Evolutionary conservation across 2,888 invertebrate species (phyloP).

Genomic region (Hydroisotoma schaefferi): DNA sequence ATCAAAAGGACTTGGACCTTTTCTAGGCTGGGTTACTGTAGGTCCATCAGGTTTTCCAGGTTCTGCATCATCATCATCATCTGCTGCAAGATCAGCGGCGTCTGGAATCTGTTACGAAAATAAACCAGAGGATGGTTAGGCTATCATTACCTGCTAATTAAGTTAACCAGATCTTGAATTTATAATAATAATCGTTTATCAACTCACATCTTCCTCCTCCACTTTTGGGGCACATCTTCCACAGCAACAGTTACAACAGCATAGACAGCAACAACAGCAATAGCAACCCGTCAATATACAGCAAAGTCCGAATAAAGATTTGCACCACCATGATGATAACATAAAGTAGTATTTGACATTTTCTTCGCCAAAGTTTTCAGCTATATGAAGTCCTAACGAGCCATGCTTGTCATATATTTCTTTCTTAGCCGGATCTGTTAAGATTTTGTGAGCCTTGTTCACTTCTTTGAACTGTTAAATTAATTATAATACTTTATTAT

Average conservation of each 20-base stretch:
- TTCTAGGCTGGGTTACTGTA: conserved; percentile 18
- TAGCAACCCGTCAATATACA: conserved; percentile 32
- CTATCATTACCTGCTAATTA: too few relatives aligned
- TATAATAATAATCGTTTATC: not conserved
- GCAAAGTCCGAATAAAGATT: conserved; percentile 29
- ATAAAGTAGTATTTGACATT: conserved; percentile 38
- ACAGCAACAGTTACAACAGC: conserved; percentile 36
- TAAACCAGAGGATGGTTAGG: not conserved
- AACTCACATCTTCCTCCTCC: conserved; percentile 33
- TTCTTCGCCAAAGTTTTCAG: conserved; percentile 35
- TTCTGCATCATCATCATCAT: conserved; percentile 17
- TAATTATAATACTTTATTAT: not conserved
- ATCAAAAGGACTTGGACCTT: not conserved
- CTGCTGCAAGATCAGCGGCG: conserved; percentile 31
- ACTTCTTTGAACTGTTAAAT: conserved; percentile 32
- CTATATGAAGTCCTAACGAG: conserved; percentile 33
- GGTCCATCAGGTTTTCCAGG: conserved; percentile 8
- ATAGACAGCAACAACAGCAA: conserved; percentile 31
- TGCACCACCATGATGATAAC: conserved; percentile 37
- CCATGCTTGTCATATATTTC: conserved; percentile 34
- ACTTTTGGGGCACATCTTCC: conserved; percentile 31
- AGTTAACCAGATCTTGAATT: too few relatives aligned
- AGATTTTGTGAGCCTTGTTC: conserved; percentile 34
- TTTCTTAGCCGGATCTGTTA: conserved; percentile 33
- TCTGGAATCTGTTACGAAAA: conserved; percentile 24